Evolutionary conservation across 2,797 vertebrate genomes (phyloP), one percentile per base, ranked within the genome.

Genomic region (Glossophaga mutica): DNA sequence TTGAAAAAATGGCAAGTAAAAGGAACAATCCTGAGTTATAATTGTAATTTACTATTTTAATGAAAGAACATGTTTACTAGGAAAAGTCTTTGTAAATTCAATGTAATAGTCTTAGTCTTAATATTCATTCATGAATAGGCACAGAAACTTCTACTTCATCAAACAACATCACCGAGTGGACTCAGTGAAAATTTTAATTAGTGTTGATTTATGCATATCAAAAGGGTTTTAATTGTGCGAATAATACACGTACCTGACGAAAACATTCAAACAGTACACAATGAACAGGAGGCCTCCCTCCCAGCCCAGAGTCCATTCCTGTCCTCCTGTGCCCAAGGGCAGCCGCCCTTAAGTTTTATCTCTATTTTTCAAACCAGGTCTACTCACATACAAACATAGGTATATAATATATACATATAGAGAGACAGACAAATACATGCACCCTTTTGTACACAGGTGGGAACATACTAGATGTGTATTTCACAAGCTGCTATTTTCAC

Each of bases 171-270:
- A 50, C 67, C 29, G 48, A 78, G 19, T 65, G 16, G 34, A 71
- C n/a, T 95, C 37, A 37, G 65, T 24, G 18, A 67, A 91, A 88
- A 48, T 74, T 83, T 85, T 86, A 85, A 88, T 84, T 73, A 90
- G 24, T 73, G 12, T 68, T 96, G 14, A 95, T 71, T 78, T 90
- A 82, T 73, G 24, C 59, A 92, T 94, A 82, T 62, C 85, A 86
- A 93, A 94, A 94, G 19, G 52, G 91, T 78, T 93, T 97, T 78
- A 94, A 95, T 48, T 97, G 46, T 95, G 74, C 93, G 77, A 93
- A 84, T 62, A 90, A 87, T 74, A 21, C 18, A 65, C 39, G 4
- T 90, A 88, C 44, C 67, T 67, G 70, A 90, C 74, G 78, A 85
- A 91, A 91, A 89, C 65, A 55, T 93, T 82, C 65, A 78, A 89